These are phyloP conservation scores for Ambastaia sidthimunki DNA, from an alignment of 2,797 vertebrate species.

Conservation along the genomic window DNA sequence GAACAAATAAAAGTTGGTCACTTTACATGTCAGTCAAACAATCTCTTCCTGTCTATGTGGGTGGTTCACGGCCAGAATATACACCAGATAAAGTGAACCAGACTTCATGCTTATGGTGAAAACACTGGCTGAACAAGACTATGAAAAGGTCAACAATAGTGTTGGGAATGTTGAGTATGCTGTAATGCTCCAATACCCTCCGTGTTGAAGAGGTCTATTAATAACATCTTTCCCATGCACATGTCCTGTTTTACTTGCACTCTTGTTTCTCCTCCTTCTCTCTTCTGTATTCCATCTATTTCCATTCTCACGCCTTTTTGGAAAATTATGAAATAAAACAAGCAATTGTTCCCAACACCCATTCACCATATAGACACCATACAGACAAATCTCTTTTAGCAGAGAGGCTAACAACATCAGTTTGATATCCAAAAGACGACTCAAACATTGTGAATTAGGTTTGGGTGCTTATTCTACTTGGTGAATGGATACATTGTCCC, in stretches of 20 bases:
- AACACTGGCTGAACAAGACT: slow-evolving; percentile 8
- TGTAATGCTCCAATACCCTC: slow-evolving; percentile 31
- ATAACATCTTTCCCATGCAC: slow-evolving; percentile 48
- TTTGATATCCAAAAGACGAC: slow-evolving; percentile 48
- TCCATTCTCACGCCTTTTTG: slow-evolving; percentile 34
- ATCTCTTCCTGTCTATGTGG: neutral
- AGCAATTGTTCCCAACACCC: slow-evolving; percentile 26
- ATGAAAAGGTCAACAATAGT: slow-evolving; percentile 49
- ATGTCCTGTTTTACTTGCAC: slow-evolving; percentile 37
- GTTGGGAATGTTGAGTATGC: slow-evolving; percentile 58
- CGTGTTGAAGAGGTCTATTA: slow-evolving; percentile 52
- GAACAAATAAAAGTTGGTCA: neutral
- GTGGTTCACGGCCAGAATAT: neutral
- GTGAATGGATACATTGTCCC: slow-evolving; percentile 55
- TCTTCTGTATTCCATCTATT: slow-evolving; percentile 11
- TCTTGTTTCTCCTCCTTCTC: slow-evolving; percentile 65
- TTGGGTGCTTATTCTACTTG: slow-evolving; percentile 23
- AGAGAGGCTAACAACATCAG: slow-evolving; percentile 31
- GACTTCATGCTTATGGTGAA: slow-evolving; percentile 1
- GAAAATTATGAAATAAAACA: slow-evolving; percentile 20
- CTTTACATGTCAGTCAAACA: neutral
- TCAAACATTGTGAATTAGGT: slow-evolving; percentile 36
- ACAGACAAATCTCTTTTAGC: slow-evolving; percentile 42
- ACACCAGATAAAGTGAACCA: neutral
- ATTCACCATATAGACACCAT: slow-evolving; percentile 40